phyloP scores from a whole-genome alignment of 1,140 invertebrate species.

The Ceratitis capitata region DNA sequence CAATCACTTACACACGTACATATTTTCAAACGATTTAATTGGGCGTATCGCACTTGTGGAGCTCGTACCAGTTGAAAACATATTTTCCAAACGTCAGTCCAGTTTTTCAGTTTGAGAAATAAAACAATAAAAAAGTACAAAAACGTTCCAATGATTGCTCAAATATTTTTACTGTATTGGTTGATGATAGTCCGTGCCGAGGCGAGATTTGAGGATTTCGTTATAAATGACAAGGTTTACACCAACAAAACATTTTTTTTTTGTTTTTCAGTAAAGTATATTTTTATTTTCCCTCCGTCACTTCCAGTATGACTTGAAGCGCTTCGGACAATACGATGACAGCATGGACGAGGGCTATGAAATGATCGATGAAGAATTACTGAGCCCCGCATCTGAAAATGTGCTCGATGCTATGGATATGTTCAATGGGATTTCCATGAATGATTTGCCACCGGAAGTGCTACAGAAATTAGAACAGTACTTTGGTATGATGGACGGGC shows the following conservation, averaged over 20 bases:
- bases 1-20: too few relatives aligned
- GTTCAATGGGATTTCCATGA: not conserved
- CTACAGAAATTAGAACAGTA: not conserved
- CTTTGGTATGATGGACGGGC: not conserved
- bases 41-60: too few relatives aligned
- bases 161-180: not conserved
- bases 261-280: too few relatives aligned
- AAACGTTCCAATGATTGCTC: not conserved
- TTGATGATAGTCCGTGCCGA: not conserved
- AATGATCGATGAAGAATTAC: not conserved
- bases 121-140: too few relatives aligned
- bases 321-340: not conserved
- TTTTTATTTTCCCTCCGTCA: not conserved
- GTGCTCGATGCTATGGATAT: not conserved
- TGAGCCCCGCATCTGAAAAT: not conserved
- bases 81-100: too few relatives aligned
- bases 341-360: constrained; percentile 15
- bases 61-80: too few relatives aligned
- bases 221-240: constrained; percentile 49
- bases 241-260: too few relatives aligned
- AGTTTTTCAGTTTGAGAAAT: too few relatives aligned
- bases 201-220: constrained; percentile 54
- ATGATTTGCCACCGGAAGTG: not conserved
- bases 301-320: constrained; percentile 34
- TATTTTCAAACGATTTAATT: too few relatives aligned